Percentiles rank a stretch among this genome's conserved stretches.
Evolutionary conservation across 2,797 vertebrate species (phyloP).

Genomic region (Channa striata): DNA sequence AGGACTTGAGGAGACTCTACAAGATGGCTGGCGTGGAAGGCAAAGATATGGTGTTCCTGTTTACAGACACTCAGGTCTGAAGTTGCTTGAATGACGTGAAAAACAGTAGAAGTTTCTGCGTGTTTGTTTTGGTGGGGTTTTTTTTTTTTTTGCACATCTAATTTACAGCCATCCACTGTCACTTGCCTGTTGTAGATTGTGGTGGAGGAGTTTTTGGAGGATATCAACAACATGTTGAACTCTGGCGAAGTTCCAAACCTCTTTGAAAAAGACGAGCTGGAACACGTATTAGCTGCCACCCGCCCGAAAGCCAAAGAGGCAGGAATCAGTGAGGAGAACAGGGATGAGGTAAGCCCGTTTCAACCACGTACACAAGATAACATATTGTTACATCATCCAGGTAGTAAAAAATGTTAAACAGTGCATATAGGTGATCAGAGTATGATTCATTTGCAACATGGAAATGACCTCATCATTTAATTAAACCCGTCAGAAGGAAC

Average conservation of each 20-base stretch:
- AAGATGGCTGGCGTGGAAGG: slow-evolving; percentile 90
- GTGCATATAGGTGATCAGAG: too few species aligned
- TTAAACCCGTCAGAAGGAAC: background rate
- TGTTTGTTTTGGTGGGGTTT: too few species aligned
- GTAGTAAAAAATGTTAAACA: background rate
- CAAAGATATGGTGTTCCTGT: slow-evolving; percentile 91
- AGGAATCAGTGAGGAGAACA: slow-evolving; percentile 87
- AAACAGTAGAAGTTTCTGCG: background rate
- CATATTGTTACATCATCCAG: background rate
- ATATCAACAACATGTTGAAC: slow-evolving; percentile 91
- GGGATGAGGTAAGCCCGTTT: slow-evolving; percentile 85
- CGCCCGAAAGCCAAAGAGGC: slow-evolving; percentile 88
- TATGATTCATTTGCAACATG: too few species aligned
- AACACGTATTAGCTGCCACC: slow-evolving; percentile 85
- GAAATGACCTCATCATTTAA: too few species aligned
- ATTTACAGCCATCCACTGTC: background rate
- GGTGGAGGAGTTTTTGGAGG: slow-evolving; percentile 88
- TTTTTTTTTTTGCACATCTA: background rate
- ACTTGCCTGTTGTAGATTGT: slow-evolving; percentile 79
- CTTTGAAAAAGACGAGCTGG: slow-evolving; percentile 90
- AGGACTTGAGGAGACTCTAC: slow-evolving; percentile 90
- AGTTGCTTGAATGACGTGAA: background rate
- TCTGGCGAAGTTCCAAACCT: slow-evolving; percentile 89
- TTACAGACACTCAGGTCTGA: slow-evolving; percentile 91
- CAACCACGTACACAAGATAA: background rate